Evolutionary conservation across 2,113 vertebrate species (phyloP).

Genomic region (Hystrix cristata): DNA sequence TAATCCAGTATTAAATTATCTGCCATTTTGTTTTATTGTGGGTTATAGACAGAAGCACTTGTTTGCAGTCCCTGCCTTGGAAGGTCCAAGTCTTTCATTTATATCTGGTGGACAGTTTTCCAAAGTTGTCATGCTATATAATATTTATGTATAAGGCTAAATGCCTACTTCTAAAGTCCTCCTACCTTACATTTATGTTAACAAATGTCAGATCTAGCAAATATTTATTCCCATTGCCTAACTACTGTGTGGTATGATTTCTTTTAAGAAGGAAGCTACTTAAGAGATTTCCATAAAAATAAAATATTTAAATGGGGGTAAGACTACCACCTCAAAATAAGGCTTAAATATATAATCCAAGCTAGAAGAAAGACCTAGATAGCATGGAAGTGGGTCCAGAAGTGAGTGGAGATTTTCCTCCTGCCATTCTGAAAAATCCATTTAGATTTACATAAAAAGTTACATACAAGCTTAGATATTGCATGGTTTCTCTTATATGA

Average conservation of each 20-base stretch:
- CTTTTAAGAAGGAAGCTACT: conserved; percentile 39
- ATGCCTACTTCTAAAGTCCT: conserved; percentile 34
- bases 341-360: neutral
- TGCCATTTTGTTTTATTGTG: conserved; percentile 36
- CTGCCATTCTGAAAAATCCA: conserved; percentile 14
- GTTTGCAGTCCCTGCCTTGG: neutral
- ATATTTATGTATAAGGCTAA: conserved; percentile 49
- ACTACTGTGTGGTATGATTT: neutral
- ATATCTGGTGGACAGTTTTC: conserved; percentile 19
- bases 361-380: conserved; percentile 21
- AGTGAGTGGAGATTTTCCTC: neutral
- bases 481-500: neutral
- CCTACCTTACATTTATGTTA: conserved; percentile 13
- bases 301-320: conserved; percentile 55
- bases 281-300: conserved; percentile 61
- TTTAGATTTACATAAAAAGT: neutral
- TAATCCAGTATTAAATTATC: conserved; percentile 33
- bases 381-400: neutral
- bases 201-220: conserved; percentile 15
- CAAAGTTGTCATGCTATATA: neutral
- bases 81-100: conserved; percentile 36
- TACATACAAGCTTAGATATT: neutral
- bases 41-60: conserved; percentile 11
- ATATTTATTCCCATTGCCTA: conserved; percentile 36
- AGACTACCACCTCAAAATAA: conserved; percentile 2